Evolutionary conservation across 2,113 vertebrate species (phyloP).

Genomic region (Cephalopholis sonnerati): DNA sequence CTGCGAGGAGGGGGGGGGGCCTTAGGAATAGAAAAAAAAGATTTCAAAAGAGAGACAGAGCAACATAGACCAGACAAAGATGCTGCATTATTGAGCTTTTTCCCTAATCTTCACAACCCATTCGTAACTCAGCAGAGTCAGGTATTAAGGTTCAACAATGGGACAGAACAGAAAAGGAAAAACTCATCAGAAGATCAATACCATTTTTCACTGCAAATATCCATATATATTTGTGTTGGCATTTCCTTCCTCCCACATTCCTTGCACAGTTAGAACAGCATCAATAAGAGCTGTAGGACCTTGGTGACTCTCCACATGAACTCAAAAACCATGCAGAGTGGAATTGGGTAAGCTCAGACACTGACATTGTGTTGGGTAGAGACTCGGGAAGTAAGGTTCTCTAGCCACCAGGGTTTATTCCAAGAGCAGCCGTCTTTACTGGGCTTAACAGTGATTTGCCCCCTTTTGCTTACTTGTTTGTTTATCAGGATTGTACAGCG

Average conservation of each 20-base stretch:
- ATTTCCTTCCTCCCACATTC: conserved; percentile 43
- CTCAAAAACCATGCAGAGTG: conserved; percentile 12
- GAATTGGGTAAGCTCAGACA: conserved; percentile 28
- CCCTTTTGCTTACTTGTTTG: conserved; percentile 75
- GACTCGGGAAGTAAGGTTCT: conserved; percentile 8
- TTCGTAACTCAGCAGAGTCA: conserved; percentile 56
- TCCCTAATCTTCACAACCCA: conserved; percentile 60
- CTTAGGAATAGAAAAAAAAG: conserved; percentile 48
- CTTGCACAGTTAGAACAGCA: conserved; percentile 6
- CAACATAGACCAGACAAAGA: conserved; percentile 60
- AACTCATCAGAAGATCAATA: conserved; percentile 39
- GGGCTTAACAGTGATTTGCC: conserved; percentile 67
- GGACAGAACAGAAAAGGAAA: conserved; percentile 23
- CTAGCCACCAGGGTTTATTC: conserved; percentile 29
- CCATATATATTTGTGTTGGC: conserved; percentile 3
- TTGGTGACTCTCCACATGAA: conserved; percentile 46
- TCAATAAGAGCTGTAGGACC: conserved; percentile 19
- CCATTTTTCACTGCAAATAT: conserved; percentile 17
- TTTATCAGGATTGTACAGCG: conserved; percentile 68
- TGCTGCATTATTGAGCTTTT: conserved; percentile 60
- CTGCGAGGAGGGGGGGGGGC: conserved; percentile 44
- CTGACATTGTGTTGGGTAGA: conserved; percentile 18
- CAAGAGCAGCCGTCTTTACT: conserved; percentile 41
- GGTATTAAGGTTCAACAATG: conserved; percentile 50
- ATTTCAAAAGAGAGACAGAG: conserved; percentile 46